phyloP scores from a whole-genome alignment of 35 echinoderm and acorn worm genomes.

The Nesometra sesokonis region DNA sequence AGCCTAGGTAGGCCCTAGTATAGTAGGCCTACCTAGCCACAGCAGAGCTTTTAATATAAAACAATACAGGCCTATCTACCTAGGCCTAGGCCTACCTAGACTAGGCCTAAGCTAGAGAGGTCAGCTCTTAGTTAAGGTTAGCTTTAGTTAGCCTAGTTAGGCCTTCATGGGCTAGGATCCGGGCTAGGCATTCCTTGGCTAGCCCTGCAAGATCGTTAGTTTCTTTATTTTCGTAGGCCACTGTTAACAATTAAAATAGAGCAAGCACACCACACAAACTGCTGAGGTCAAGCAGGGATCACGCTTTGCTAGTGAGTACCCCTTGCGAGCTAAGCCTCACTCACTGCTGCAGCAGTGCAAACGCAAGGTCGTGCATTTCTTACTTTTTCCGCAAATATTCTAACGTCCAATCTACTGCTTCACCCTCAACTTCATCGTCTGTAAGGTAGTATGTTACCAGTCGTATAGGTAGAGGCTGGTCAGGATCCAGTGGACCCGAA shows the following conservation, averaged over 20 bases:
- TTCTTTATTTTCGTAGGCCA: too few species aligned
- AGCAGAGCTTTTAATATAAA: too few species aligned
- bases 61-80: too few species aligned
- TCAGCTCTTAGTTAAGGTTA: not conserved
- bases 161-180: too few species aligned
- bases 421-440: constrained; percentile 61
- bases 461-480: constrained; percentile 57
- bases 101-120: not conserved
- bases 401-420: constrained; percentile 50
- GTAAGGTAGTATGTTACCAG: constrained; percentile 62
- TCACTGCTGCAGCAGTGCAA: not conserved
- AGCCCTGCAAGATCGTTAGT: too few species aligned
- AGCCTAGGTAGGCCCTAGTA: too few species aligned
- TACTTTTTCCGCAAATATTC: constrained; percentile 46
- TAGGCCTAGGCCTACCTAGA: not conserved
- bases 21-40: too few species aligned
- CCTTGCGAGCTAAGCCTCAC: not conserved
- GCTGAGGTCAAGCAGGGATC: not conserved
- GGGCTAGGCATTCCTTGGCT: not conserved
- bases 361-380: not conserved
- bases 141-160: not conserved
- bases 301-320: not conserved
- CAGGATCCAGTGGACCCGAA: constrained; percentile 19
- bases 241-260: too few species aligned
- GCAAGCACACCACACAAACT: too few species aligned